Conservation (phyloP, 2,888 invertebrate species). For the Eudemis profundana region DNA sequence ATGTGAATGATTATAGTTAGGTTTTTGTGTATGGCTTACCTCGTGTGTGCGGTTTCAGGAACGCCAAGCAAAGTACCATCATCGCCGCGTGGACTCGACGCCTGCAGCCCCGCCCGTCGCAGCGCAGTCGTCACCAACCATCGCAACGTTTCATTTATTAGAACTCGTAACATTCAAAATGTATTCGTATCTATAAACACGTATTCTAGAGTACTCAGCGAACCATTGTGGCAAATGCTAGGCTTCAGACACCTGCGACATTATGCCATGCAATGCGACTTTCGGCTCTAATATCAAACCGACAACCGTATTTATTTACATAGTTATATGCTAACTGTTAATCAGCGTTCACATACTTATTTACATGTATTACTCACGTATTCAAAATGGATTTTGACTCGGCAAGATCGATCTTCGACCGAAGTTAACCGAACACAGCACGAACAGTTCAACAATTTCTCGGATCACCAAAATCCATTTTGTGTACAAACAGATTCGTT, state of each 20-base stretch:
- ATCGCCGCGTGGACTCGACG: constrained; percentile 68
- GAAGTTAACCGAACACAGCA: background rate
- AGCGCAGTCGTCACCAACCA: constrained; percentile 53
- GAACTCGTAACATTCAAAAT: constrained; percentile 59
- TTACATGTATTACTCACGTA: constrained; percentile 24
- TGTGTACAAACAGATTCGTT: constrained; percentile 51
- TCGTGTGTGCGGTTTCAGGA: constrained; percentile 58
- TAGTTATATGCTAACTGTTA: constrained; percentile 37
- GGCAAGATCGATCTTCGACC: background rate
- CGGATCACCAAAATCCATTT: constrained; percentile 21
- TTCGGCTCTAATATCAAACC: constrained; percentile 51
- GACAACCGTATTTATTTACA: constrained; percentile 39
- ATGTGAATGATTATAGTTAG: too few relatives aligned
- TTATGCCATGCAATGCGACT: constrained; percentile 20
- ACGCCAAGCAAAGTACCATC: constrained; percentile 68
- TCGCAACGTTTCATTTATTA: constrained; percentile 59
- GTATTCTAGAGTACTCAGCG: constrained; percentile 25
- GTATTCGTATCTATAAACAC: constrained; percentile 40
- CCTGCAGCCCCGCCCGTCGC: constrained; percentile 69
- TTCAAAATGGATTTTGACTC: constrained; percentile 31
- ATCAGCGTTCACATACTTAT: constrained; percentile 31
- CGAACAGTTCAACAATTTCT: background rate
- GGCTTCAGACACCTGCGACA: constrained; percentile 38
- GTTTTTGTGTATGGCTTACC: background rate
- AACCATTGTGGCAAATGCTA: constrained; percentile 42